A percentile compares a stretch with the other conserved stretches of the same genome.
phyloP scores from a whole-genome alignment of 2,888 invertebrate genomes.

The Nomada ferruginata region DNA sequence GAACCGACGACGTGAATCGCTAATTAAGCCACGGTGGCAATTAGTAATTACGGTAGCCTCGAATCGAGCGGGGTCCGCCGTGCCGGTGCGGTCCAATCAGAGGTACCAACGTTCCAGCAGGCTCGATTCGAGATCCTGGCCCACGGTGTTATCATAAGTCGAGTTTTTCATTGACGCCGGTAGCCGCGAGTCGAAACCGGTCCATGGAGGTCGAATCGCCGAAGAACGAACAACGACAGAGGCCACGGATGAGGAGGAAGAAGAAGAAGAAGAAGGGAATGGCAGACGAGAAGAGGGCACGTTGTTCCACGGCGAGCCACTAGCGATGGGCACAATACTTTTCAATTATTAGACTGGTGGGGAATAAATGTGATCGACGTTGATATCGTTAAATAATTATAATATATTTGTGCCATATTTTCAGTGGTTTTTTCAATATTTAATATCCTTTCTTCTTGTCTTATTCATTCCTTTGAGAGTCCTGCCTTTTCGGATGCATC shows the following conservation, averaged over 20 bases:
- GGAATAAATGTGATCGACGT: no score
- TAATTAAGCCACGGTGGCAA: conserved; percentile 80
- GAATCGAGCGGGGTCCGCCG: conserved; percentile 43
- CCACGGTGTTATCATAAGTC: conserved; percentile 77
- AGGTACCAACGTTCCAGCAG: conserved; percentile 26
- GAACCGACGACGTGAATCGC: conserved; percentile 71
- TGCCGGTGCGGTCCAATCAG: conserved; percentile 46
- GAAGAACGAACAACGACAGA: conserved; percentile 42
- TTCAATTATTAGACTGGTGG: no score
- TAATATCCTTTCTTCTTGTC: no score
- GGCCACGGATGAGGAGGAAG: conserved; percentile 37
- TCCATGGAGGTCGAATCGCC: conserved; percentile 69
- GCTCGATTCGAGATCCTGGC: conserved; percentile 33
- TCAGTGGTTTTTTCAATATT: no score
- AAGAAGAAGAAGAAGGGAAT: not conserved
- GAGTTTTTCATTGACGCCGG: conserved; percentile 81
- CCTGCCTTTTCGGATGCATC: no score
- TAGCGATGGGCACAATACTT: no score
- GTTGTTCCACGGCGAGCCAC: conserved; percentile 43
- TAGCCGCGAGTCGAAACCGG: conserved; percentile 78
- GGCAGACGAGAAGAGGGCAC: conserved; percentile 27
- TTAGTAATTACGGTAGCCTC: conserved; percentile 80
- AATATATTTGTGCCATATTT: no score
- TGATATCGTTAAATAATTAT: no score
- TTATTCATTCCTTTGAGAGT: no score